Evolutionary conservation across 2,888 invertebrate species (phyloP).

Genomic region (Polymixis lichenea): DNA sequence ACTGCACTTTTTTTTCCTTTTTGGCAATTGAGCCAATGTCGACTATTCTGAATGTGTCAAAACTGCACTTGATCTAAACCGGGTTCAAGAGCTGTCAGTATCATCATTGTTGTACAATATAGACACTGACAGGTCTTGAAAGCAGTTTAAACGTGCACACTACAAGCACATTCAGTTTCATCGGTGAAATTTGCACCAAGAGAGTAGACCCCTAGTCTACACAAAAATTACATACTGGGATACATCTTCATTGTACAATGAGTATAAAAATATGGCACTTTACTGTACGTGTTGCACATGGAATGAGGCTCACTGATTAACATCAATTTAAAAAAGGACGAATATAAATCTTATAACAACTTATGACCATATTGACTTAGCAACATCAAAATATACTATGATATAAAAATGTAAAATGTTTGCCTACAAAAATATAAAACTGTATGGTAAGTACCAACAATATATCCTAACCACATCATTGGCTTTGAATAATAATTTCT

Average conservation of each 20-base stretch:
- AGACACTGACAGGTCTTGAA: too few relatives aligned
- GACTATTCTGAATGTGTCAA: too few relatives aligned
- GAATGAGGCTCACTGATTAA: background rate
- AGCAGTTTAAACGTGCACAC: too few relatives aligned
- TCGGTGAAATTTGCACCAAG: too few relatives aligned
- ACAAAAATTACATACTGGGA: background rate
- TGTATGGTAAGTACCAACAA: background rate
- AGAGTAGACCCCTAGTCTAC: background rate
- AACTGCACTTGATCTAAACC: too few relatives aligned
- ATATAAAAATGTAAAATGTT: constrained; percentile 4
- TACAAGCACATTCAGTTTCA: too few relatives aligned
- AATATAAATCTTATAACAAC: constrained; percentile 4
- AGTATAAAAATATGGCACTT: constrained; percentile 7
- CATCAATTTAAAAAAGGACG: background rate
- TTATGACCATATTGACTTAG: background rate
- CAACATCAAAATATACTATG: constrained; percentile 17
- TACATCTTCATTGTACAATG: background rate
- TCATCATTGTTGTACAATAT: too few relatives aligned
- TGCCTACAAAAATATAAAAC: background rate
- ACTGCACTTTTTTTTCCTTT: too few relatives aligned
- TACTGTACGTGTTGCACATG: background rate
- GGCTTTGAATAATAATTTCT: background rate
- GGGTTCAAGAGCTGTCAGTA: too few relatives aligned
- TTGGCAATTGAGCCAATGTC: too few relatives aligned
- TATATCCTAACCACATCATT: background rate